phyloP scores from a whole-genome alignment of 2,888 invertebrate species.

The Caenorhabditis sp. region DNA sequence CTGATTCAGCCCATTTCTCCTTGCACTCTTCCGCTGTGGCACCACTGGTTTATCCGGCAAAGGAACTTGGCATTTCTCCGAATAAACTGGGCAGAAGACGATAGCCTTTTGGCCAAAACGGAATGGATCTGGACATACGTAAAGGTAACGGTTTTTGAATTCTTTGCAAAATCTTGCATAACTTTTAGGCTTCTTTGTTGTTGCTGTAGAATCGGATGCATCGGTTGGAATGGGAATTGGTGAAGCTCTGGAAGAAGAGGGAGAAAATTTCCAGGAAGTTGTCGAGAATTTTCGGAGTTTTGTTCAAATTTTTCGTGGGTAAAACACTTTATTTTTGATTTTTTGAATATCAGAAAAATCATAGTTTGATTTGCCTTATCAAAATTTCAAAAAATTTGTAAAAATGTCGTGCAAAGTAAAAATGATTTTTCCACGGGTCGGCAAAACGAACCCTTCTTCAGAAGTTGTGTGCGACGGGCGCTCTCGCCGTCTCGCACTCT shows the following conservation, averaged over 20 bases:
- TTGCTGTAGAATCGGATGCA: neutral
- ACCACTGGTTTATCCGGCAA: constrained; percentile 65
- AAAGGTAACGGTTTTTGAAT: constrained; percentile 67
- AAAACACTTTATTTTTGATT: too few species aligned
- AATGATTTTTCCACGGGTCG: too few species aligned
- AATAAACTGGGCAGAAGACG: constrained; percentile 68
- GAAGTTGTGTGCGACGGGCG: too few species aligned
- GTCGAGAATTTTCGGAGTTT: too few species aligned
- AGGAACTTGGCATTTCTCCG: constrained; percentile 62
- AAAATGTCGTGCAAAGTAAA: too few species aligned
- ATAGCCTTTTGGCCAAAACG: constrained; percentile 62
- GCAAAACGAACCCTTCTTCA: too few species aligned
- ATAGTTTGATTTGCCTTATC: too few species aligned
- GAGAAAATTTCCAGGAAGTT: neutral
- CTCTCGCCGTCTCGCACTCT: too few species aligned
- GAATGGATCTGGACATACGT: constrained; percentile 67
- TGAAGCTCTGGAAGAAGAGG: neutral
- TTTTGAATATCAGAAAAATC: too few species aligned
- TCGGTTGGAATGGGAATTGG: neutral
- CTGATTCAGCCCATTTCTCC: constrained; percentile 24
- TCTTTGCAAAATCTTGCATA: constrained; percentile 60
- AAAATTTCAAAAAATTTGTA: too few species aligned
- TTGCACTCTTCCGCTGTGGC: constrained; percentile 48
- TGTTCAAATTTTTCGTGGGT: too few species aligned
- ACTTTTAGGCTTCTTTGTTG: constrained; percentile 35